Conservation (phyloP, 2,797 vertebrate genomes). For the Microctenopoma steveboyesi region DNA sequence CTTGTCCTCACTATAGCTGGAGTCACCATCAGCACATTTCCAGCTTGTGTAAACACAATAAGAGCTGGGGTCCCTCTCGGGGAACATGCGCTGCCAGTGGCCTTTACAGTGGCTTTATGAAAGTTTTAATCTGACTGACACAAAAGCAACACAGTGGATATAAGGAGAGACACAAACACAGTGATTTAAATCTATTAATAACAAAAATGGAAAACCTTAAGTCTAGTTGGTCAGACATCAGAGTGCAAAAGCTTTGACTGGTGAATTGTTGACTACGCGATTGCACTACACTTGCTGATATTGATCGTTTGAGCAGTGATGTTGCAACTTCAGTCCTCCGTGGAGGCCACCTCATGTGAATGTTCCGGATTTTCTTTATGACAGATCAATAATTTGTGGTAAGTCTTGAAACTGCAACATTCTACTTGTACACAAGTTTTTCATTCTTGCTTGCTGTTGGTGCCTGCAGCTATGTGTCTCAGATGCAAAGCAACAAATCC, state of each 20-base stretch:
- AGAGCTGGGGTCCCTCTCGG: constrained; percentile 54
- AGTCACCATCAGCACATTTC: constrained; percentile 80
- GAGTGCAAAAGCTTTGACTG: constrained; percentile 21
- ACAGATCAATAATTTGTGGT: constrained; percentile 35
- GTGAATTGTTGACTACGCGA: constrained; percentile 27
- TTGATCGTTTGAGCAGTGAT: background rate
- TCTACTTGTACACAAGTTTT: background rate
- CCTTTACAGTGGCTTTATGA: constrained; percentile 39
- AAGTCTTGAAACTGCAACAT: constrained; percentile 24
- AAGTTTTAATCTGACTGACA: constrained; percentile 52
- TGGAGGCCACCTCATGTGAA: constrained; percentile 19
- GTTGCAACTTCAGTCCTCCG: constrained; percentile 23
- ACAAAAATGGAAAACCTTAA: background rate
- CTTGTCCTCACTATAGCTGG: constrained; percentile 47
- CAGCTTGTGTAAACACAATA: constrained; percentile 74
- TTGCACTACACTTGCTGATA: background rate
- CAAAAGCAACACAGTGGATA: constrained; percentile 42
- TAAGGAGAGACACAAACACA: constrained; percentile 1
- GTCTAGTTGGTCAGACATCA: constrained; percentile 6
- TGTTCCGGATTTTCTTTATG: constrained; percentile 19
- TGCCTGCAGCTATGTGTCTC: constrained; percentile 22
- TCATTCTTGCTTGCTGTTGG: constrained; percentile 1
- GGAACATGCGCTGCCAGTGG: constrained; percentile 45
- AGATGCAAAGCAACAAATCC: constrained; percentile 8
- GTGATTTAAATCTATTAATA: constrained; percentile 3